Evolutionary conservation across 2,888 invertebrate species (phyloP).

Genomic region (Nomada ferruginata): DNA sequence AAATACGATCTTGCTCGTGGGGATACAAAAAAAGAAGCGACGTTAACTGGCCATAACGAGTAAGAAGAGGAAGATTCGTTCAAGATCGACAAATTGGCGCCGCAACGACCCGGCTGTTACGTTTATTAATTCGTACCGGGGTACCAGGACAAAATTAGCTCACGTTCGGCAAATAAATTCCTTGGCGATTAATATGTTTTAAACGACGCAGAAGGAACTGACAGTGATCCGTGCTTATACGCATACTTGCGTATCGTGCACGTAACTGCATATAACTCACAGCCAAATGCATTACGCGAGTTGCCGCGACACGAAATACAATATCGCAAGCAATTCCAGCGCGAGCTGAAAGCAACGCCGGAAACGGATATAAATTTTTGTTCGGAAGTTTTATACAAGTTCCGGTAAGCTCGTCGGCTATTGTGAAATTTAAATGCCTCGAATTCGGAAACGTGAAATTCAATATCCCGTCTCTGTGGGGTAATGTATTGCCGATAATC

Average conservation of each 20-base stretch:
- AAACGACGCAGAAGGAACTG: not conserved
- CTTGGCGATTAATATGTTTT: slow-evolving; percentile 44
- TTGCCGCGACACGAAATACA: not conserved
- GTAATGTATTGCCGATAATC: too few species aligned
- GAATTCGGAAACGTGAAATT: slow-evolving; percentile 24
- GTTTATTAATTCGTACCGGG: slow-evolving; percentile 45
- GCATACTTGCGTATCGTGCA: too few species aligned
- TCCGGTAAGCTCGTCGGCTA: slow-evolving; percentile 11
- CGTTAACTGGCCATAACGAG: slow-evolving; percentile 41
- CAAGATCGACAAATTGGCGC: slow-evolving; percentile 3
- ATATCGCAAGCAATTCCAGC: slow-evolving; percentile 9
- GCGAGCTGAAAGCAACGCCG: not conserved
- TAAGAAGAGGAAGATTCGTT: slow-evolving; percentile 18
- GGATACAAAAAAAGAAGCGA: slow-evolving; percentile 59
- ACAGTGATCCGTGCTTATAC: slow-evolving; percentile 8
- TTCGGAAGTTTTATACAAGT: slow-evolving; percentile 20
- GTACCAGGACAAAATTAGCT: slow-evolving; percentile 28
- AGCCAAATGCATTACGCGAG: not conserved
- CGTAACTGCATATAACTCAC: too few species aligned
- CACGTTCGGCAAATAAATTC: slow-evolving; percentile 40
- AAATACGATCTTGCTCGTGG: slow-evolving; percentile 54
- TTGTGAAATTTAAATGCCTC: slow-evolving; percentile 28
- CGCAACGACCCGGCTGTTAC: slow-evolving; percentile 54
- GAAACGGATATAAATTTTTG: slow-evolving; percentile 21
- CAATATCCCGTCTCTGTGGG: not conserved